phyloP scores from a whole-genome alignment of 2,888 invertebrate genomes.

The Epiblema foenella region DNA sequence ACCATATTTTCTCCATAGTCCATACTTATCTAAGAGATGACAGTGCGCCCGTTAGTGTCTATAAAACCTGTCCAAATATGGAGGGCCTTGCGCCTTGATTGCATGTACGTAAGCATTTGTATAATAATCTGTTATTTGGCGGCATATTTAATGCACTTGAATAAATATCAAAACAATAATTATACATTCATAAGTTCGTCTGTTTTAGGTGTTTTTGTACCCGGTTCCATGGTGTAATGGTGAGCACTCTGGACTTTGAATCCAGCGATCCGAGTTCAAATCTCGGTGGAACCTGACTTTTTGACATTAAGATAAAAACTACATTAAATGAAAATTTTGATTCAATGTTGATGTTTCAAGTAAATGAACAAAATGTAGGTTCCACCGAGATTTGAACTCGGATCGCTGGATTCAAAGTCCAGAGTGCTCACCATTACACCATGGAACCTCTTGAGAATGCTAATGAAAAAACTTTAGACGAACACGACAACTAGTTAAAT shows the following conservation, averaged over 20 bases:
- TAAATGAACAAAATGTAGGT: constrained; percentile 75
- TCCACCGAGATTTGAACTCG: constrained; percentile 93
- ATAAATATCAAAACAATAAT: constrained; percentile 6
- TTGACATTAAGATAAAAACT: constrained; percentile 45
- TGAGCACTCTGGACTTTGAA: constrained; percentile 93
- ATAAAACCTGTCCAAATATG: constrained; percentile 5
- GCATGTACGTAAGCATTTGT: not conserved
- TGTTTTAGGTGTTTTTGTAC: not conserved
- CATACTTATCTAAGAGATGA: not conserved
- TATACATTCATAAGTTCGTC: not conserved
- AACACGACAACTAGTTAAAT: no score
- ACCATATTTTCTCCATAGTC: no score
- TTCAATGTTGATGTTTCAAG: not conserved
- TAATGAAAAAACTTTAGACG: not conserved
- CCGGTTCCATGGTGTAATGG: constrained; percentile 91
- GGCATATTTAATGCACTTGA: not conserved
- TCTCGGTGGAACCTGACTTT: constrained; percentile 89
- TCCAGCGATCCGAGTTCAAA: constrained; percentile 94
- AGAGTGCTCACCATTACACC: constrained; percentile 89
- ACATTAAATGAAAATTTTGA: not conserved
- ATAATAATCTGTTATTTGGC: not conserved
- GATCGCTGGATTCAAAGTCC: constrained; percentile 91
- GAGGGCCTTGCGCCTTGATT: not conserved
- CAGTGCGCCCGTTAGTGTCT: not conserved
- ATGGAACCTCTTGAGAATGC: constrained; percentile 79